These are phyloP conservation scores for Masnerella sp. DNA, from an alignment of 2,888 invertebrate genomes.

Conservation along the genomic window DNA sequence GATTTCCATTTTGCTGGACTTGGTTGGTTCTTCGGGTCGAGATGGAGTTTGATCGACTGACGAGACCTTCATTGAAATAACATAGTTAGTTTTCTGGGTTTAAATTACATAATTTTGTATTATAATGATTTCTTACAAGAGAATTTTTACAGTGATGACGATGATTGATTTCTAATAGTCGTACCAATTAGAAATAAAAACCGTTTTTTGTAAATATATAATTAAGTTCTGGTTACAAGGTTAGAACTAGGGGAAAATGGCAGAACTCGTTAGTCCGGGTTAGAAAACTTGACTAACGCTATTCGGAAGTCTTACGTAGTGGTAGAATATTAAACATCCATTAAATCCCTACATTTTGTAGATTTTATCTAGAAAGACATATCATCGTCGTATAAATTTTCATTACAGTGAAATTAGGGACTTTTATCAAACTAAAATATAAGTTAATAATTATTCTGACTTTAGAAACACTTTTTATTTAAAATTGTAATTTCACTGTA, in stretches of 20 bases:
- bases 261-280: conserved; percentile 12
- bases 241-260: conserved; percentile 10
- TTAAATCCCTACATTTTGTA: conserved; percentile 24
- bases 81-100: no score
- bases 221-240: conserved; percentile 18
- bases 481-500: background rate
- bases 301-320: conserved; percentile 38
- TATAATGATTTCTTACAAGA: background rate
- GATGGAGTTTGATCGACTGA: conserved; percentile 48
- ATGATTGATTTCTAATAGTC: conserved; percentile 27
- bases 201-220: no score
- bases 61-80: conserved; percentile 60
- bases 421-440: no score
- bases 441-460: no score
- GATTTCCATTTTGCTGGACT: conserved; percentile 83
- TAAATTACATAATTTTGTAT: no score
- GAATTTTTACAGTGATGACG: background rate
- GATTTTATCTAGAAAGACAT: conserved; percentile 33
- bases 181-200: conserved; percentile 23
- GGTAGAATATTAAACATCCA: conserved; percentile 40
- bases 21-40: conserved; percentile 71
- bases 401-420: background rate
- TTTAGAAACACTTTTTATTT: no score
- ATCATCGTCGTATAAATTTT: conserved; percentile 8
- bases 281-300: conserved; percentile 21